Percentiles rank a stretch among this genome's conserved stretches.
Evolutionary conservation across 2,113 vertebrate species (phyloP).

Genomic region (Gymnobelideus leadbeateri): DNA sequence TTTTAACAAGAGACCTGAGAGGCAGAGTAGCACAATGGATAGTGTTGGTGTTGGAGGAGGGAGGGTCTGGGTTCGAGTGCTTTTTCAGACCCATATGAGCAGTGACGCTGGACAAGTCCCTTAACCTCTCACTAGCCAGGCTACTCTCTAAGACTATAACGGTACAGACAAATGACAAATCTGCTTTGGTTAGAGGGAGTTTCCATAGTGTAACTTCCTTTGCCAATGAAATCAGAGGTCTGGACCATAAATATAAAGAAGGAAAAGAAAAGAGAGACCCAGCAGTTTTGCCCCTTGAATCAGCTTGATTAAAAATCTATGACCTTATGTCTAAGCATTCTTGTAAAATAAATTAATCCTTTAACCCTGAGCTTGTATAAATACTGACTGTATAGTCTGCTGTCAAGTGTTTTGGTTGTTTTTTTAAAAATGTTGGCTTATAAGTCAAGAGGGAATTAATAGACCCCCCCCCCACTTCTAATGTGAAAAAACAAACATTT

Average conservation of each 20-base stretch:
- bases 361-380: neutral
- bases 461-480: neutral
- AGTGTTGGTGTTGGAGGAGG: neutral
- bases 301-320: neutral
- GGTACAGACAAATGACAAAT: neutral
- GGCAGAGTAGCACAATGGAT: neutral
- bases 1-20: neutral
- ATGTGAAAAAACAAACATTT: neutral
- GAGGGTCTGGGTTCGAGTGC: neutral
- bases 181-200: neutral
- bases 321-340: neutral
- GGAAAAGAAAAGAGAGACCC: neutral
- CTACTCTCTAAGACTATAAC: neutral
- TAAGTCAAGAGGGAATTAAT: neutral
- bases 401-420: neutral
- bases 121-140: neutral
- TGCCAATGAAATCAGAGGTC: neutral
- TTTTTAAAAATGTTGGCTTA: neutral
- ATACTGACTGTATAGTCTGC: neutral
- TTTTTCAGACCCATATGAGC: neutral
- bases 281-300: neutral
- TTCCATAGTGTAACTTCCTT: neutral
- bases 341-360: constrained; percentile 3
- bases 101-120: neutral
- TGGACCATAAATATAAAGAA: neutral